Evolutionary conservation across 2,797 vertebrate genomes (phyloP), one percentile per base, ranked within the genome.

Genomic region (Gymnoscopelus microlampas): DNA sequence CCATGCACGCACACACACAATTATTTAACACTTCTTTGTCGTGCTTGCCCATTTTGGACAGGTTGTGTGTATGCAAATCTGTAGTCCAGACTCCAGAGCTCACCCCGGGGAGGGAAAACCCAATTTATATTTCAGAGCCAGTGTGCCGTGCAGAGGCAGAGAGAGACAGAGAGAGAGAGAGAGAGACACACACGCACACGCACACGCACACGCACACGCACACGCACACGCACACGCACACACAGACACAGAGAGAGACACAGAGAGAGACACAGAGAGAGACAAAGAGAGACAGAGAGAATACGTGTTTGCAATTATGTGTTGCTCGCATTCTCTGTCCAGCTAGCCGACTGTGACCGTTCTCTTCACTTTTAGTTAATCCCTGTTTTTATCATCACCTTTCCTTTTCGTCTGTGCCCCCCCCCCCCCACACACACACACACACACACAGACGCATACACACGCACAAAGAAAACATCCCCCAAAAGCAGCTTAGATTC

Each of bases 11-110:
- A 49, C 44, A 54, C 59, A n/a, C 19, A 15, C 54, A n/a, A 35
- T 50, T 55, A 62, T 39, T 35, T 35, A 4, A 23, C 44, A 6
- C 3, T 56, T 53, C 13, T 53, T 60, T 53, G 23, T 9, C 65
- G 50, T 66, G 49, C 53, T 29, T 29, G 48, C 63, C 53, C 50
- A 70, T 73, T 81, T 71, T 73, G 67, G 77, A 79, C 77, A 83
- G 70, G 70, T 70, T 85, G 81, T 87, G 87, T 86, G 75, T 84
- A 87, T 88, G 82, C 85, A 86, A 86, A 87, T 86, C 69, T 61
- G 23, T 51, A 6, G 3, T 71, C 71, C 79, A 56, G 77, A 68
- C 67, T 71, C 71, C 79, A 56, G 77, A 68, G 69, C 44, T 39
- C n/a, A 14, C 63, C 26, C 60, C 62, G 9, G 39, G 39, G 39